phyloP scores from a whole-genome alignment of 2,797 vertebrate genomes.

The Ibycter americanus region DNA sequence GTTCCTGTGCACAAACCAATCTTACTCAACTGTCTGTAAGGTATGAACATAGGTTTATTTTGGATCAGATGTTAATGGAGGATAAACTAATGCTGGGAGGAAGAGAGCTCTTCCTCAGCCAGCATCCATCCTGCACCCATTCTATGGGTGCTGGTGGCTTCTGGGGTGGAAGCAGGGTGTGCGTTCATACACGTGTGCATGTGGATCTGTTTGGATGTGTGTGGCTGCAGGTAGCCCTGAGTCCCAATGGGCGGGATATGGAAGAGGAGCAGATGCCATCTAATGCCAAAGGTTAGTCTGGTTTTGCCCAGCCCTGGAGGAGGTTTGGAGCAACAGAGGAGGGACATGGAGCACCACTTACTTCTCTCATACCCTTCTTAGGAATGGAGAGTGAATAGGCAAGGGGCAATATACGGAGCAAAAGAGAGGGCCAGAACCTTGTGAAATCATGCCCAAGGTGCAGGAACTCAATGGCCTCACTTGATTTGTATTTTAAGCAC shows the following conservation, averaged over 20 bases:
- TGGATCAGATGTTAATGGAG: not conserved
- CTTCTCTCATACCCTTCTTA: not conserved
- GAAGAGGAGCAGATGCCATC: not conserved
- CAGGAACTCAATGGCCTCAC: not conserved
- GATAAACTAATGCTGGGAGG: not conserved
- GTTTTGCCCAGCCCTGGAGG: not conserved
- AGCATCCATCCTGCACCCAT: not conserved
- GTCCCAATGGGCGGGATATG: not conserved
- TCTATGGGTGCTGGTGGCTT: not conserved
- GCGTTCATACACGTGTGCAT: rapidly evolving
- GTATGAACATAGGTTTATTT: not conserved
- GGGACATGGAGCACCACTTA: not conserved
- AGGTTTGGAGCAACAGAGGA: not conserved
- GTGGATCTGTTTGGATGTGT: not conserved
- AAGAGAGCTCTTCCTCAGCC: not conserved
- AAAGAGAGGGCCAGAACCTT: not conserved
- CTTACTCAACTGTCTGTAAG: not conserved
- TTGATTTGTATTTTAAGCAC: not conserved
- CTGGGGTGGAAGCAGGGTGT: not conserved
- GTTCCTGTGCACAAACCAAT: not conserved
- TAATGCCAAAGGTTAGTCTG: not conserved
- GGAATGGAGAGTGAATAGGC: not conserved
- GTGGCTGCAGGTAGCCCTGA: not conserved
- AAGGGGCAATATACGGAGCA: not conserved
- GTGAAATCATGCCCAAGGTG: not conserved